Conservation (phyloP, 2,797 vertebrate species). For the Enteromius paludinosus region DNA sequence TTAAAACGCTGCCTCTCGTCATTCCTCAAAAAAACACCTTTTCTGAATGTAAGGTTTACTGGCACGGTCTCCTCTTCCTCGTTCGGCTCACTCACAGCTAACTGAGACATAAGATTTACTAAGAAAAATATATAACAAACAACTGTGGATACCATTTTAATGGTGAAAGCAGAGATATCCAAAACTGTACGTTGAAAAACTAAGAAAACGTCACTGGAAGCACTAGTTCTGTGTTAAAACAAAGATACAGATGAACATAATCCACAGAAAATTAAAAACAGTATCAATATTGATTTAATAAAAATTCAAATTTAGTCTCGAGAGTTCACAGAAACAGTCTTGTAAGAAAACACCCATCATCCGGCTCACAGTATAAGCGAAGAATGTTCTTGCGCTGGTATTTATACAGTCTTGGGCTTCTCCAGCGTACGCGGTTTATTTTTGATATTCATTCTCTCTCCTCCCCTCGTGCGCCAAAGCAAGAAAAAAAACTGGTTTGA, state of each 20-base stretch:
- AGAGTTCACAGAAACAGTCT: constrained; percentile 6
- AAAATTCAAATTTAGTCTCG: not conserved
- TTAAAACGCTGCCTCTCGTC: constrained; percentile 75
- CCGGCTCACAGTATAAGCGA: constrained; percentile 61
- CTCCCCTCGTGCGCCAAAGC: constrained; percentile 83
- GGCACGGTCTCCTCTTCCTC: constrained; percentile 79
- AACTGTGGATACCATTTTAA: constrained; percentile 62
- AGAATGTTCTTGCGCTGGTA: constrained; percentile 78
- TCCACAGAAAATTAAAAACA: not conserved
- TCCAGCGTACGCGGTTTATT: constrained; percentile 92
- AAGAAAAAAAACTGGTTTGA: constrained; percentile 71
- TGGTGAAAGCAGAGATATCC: constrained; percentile 5
- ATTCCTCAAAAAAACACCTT: constrained; percentile 69
- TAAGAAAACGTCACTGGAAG: not conserved
- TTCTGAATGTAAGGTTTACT: constrained; percentile 68
- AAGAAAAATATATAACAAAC: constrained; percentile 57
- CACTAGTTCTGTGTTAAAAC: constrained; percentile 1
- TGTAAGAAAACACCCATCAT: constrained; percentile 38
- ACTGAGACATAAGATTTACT: constrained; percentile 62
- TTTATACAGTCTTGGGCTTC: constrained; percentile 91
- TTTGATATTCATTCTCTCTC: constrained; percentile 89
- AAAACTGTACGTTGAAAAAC: constrained; percentile 13
- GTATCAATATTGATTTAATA: not conserved
- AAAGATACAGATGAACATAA: not conserved
- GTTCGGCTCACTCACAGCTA: constrained; percentile 61